A percentile compares a stretch with the other conserved stretches of the same genome.
Conservation (phyloP, 2,797 vertebrate species). For the Oreochromis grahami region DNA sequence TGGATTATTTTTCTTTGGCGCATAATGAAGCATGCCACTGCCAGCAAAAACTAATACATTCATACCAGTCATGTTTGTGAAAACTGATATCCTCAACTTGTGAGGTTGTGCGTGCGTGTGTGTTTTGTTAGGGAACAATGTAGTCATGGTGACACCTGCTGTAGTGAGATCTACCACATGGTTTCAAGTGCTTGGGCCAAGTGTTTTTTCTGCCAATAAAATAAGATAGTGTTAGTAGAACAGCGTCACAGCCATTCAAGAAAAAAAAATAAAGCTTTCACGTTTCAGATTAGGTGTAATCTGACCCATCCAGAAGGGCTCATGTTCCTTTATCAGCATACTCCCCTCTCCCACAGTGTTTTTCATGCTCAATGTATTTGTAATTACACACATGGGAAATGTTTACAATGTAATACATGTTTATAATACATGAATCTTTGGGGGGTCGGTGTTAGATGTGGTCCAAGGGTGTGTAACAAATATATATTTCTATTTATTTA, state of each 20-base stretch:
- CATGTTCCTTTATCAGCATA: not conserved
- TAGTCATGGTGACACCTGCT: not conserved
- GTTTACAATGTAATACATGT: not conserved
- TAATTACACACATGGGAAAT: not conserved
- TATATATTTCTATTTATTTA: not conserved
- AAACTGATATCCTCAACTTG: not conserved
- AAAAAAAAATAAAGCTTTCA: not conserved
- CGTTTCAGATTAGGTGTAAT: not conserved
- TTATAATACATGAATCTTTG: not conserved
- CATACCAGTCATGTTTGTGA: not conserved
- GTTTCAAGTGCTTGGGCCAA: not conserved
- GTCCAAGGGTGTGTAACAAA: not conserved
- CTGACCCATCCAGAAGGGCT: not conserved
- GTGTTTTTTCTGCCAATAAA: not conserved
- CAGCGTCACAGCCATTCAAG: not conserved
- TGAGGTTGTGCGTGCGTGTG: fast-evolving
- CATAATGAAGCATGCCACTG: not conserved
- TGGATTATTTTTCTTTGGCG: not conserved
- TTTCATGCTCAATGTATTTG: not conserved
- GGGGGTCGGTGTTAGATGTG: not conserved
- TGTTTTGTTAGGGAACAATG: not conserved
- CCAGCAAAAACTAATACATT: not conserved
- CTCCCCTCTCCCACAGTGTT: not conserved
- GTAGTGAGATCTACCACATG: not conserved
- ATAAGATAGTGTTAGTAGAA: not conserved